Percentiles rank a stretch among this genome's conserved stretches.
phyloP scores from a whole-genome alignment of 2,113 vertebrate species.

The Acrocephalus kingi region DNA sequence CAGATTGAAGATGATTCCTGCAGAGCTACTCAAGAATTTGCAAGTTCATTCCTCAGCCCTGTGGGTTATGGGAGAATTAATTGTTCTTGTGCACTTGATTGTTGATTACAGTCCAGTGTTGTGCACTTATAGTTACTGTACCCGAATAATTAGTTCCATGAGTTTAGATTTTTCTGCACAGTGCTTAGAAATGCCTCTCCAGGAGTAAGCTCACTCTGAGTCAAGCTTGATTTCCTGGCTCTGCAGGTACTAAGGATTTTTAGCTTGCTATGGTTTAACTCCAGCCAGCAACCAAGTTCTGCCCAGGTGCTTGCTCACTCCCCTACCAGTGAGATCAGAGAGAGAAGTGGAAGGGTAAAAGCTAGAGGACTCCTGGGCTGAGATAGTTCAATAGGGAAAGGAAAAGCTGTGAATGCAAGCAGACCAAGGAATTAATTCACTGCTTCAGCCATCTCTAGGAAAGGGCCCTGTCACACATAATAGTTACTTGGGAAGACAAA shows the following conservation, averaged over 20 bases:
- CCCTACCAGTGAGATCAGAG: background rate
- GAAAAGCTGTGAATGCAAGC: background rate
- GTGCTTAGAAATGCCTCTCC: background rate
- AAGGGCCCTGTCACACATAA: accelerated
- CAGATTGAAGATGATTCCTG: background rate
- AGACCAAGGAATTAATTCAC: background rate
- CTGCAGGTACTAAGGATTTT: background rate
- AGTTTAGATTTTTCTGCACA: background rate
- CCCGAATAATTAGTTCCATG: background rate
- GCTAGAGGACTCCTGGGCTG: background rate
- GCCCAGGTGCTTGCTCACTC: background rate
- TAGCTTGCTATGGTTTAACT: background rate
- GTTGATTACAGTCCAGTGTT: background rate
- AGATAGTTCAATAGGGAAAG: background rate
- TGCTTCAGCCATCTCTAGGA: background rate
- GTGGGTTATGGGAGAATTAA: background rate
- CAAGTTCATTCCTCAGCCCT: background rate
- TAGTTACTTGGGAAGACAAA: accelerated
- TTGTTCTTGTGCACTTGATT: background rate
- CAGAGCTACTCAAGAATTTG: background rate
- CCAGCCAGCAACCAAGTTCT: background rate
- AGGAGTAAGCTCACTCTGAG: background rate
- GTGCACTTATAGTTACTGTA: background rate
- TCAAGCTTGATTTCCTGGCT: background rate
- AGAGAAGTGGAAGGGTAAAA: accelerated